These are phyloP conservation scores for Drosophila trichaetosa DNA, from an alignment of 2,888 invertebrate species.

Conservation along the genomic window DNA sequence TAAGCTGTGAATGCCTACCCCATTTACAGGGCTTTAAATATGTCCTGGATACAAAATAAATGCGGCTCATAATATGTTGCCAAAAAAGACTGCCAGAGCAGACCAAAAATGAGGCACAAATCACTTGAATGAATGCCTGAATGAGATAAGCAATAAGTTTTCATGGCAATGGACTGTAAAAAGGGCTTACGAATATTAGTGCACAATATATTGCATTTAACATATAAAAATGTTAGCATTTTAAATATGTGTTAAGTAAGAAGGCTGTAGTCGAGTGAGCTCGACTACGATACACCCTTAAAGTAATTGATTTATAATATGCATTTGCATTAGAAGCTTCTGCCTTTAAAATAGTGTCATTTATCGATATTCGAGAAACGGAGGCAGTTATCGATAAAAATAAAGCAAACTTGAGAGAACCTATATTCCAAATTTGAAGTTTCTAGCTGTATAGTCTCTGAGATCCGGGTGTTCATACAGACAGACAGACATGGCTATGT, in stretches of 20 bases:
- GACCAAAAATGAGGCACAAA: constrained; percentile 12
- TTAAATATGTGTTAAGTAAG: neutral
- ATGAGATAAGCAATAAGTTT: neutral
- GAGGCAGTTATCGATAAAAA: no score
- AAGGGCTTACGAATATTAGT: neutral
- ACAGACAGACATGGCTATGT: no score
- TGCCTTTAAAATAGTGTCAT: no score
- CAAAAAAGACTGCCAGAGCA: constrained; percentile 4
- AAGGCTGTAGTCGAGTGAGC: neutral
- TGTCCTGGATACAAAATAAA: neutral
- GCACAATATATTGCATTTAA: neutral
- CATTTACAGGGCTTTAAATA: constrained; percentile 9
- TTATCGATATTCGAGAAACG: no score
- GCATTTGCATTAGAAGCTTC: no score
- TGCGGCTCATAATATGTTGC: neutral
- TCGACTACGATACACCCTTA: neutral
- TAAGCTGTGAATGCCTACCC: constrained; percentile 16
- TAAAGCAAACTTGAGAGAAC: no score
- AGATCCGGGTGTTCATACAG: no score
- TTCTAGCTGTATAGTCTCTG: no score
- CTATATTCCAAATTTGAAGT: no score
- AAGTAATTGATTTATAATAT: no score
- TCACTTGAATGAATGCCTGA: neutral
- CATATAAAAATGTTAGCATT: neutral
- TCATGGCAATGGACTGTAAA: neutral